These are phyloP conservation scores for Deroplatys truncata DNA, from an alignment of 2,888 invertebrate genomes.

Conservation along the genomic window DNA sequence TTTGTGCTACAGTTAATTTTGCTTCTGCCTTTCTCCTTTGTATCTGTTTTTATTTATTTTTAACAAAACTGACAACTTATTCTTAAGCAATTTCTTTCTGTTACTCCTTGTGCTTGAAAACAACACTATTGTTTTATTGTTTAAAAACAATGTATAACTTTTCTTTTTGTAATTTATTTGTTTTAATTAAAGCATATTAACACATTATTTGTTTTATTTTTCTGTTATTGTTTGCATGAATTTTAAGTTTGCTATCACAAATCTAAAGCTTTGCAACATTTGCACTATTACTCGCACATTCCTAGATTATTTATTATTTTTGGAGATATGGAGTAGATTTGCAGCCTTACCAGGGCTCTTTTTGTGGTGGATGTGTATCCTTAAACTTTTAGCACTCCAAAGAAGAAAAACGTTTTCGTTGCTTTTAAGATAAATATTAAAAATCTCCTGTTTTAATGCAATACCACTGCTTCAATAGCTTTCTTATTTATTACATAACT, in stretches of 20 bases:
- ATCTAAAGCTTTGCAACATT: not conserved
- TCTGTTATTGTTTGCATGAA: not conserved
- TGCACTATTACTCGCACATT: too few species aligned
- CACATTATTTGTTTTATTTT: not conserved
- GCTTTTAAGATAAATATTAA: too few species aligned
- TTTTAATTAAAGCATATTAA: not conserved
- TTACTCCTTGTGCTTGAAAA: not conserved
- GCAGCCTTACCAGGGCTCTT: too few species aligned
- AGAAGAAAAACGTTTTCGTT: too few species aligned
- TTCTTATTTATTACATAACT: too few species aligned
- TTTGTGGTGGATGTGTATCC: too few species aligned
- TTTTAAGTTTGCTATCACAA: not conserved
- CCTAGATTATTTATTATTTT: too few species aligned
- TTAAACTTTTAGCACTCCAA: too few species aligned
- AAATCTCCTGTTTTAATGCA: too few species aligned
- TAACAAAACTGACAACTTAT: not conserved
- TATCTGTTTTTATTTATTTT: not conserved
- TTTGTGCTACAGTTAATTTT: not conserved
- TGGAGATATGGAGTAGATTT: too few species aligned
- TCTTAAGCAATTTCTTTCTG: not conserved
- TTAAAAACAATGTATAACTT: not conserved
- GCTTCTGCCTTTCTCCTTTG: not conserved
- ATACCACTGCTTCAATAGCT: too few species aligned
- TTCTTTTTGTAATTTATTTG: not conserved
- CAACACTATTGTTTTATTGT: not conserved